Evolutionary conservation across 2,888 invertebrate species (phyloP).

Genomic region (Agonum fuliginosum): DNA sequence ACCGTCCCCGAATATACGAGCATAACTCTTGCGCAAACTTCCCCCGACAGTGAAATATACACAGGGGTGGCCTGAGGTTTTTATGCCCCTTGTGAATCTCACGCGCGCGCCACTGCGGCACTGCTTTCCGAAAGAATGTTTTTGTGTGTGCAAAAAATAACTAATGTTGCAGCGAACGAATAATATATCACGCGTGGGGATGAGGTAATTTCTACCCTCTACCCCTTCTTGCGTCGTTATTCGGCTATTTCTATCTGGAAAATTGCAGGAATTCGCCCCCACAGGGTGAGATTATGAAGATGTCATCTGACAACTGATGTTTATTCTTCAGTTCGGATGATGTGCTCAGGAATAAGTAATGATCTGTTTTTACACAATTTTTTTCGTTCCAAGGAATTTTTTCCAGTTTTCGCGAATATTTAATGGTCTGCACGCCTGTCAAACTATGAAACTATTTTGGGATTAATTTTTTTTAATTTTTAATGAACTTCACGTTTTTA

Average conservation of each 20-base stretch:
- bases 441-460: no score
- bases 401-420: background rate
- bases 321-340: conserved; percentile 20
- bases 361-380: conserved; percentile 34
- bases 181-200: conserved; percentile 15
- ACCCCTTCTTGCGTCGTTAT: no score
- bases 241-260: background rate
- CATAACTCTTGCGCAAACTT: background rate
- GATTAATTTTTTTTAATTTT: background rate
- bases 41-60: conserved; percentile 24
- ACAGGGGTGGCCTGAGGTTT: conserved; percentile 7
- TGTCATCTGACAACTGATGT: conserved; percentile 35
- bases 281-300: conserved; percentile 13
- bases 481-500: no score
- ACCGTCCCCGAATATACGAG: background rate
- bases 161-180: conserved; percentile 23
- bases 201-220: conserved; percentile 30
- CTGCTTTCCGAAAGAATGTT: conserved; percentile 4
- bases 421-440: no score
- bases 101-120: background rate
- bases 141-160: conserved; percentile 32
- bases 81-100: background rate
- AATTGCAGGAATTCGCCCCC: background rate
- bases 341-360: conserved; percentile 28
- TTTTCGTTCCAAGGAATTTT: conserved; percentile 1